Conservation (phyloP, 2,113 vertebrate species). For the Sterrhoptilus dennistouni region DNA sequence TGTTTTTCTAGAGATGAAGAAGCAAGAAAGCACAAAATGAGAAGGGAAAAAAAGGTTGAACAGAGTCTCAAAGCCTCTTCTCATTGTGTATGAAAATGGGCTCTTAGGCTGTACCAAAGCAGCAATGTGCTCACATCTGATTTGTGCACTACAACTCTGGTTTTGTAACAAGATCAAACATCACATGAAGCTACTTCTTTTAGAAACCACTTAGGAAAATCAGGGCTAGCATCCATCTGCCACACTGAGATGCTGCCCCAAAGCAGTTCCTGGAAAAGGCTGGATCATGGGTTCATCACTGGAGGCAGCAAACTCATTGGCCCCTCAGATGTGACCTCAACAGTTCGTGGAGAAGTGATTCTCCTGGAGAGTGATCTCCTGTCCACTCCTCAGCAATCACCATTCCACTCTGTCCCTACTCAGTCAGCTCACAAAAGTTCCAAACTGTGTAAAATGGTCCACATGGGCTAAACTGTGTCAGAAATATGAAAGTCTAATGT, state of each 20-base stretch:
- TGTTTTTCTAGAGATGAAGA: background rate
- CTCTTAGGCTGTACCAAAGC: background rate
- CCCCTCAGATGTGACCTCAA: background rate
- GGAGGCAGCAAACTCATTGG: background rate
- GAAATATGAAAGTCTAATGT: background rate
- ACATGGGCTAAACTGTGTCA: background rate
- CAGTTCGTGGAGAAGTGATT: background rate
- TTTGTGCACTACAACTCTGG: background rate
- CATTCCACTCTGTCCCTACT: background rate
- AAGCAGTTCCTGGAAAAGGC: background rate
- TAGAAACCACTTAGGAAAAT: background rate
- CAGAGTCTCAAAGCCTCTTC: background rate
- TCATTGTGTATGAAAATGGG: background rate
- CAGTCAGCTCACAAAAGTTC: background rate
- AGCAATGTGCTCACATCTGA: background rate
- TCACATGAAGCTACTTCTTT: background rate
- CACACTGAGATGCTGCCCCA: rapidly evolving
- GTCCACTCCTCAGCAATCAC: rapidly evolving
- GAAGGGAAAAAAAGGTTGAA: background rate
- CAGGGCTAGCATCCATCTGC: background rate
- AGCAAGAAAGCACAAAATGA: background rate
- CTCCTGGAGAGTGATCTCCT: background rate
- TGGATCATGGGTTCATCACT: rapidly evolving
- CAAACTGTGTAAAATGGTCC: background rate
- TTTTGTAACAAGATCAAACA: background rate